phyloP scores from a whole-genome alignment of 2,797 vertebrate genomes.

The Danio albolineatus region DNA sequence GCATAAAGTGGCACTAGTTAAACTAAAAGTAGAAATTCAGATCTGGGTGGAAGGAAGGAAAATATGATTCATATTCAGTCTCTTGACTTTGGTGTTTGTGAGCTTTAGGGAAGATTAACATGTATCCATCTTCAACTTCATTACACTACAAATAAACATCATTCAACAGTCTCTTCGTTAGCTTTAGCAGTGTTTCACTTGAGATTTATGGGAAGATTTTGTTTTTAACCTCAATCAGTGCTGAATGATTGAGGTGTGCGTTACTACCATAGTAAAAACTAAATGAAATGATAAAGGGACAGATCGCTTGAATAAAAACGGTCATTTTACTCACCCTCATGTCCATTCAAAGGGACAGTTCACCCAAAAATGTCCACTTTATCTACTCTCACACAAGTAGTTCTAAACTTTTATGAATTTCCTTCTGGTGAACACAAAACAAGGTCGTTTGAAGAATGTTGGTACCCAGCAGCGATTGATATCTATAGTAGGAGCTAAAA shows the following conservation, averaged over 20 bases:
- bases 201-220: background rate
- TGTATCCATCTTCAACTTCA: too few relatives aligned
- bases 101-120: background rate
- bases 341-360: background rate
- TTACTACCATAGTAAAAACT: background rate
- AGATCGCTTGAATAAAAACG: background rate
- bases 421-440: background rate
- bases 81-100: conserved; percentile 8
- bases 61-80: conserved; percentile 7
- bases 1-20: conserved; percentile 14
- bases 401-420: too few relatives aligned
- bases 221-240: background rate
- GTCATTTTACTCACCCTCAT: background rate
- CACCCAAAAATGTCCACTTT: too few relatives aligned
- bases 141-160: background rate
- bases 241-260: background rate
- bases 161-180: background rate
- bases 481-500: too few relatives aligned
- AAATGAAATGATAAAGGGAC: background rate
- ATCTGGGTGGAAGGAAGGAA: background rate
- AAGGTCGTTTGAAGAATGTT: too few relatives aligned
- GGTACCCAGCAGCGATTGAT: too few relatives aligned
- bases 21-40: conserved; percentile 23
- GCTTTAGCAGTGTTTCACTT: background rate
- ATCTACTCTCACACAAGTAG: too few relatives aligned